These are phyloP conservation scores for western clawed frog (Xenopus tropicalis) DNA, from an alignment of 2,113 vertebrate genomes.

Conservation along the genomic window UCB_Xtro_10.0 CM004447.2:115912501-115913000, in stretches of 20 bases:
- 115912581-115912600: neutral
- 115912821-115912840: neutral
- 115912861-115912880: neutral
- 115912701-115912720: neutral
- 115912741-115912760: neutral
- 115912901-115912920: neutral
- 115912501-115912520: neutral
- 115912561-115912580: neutral
- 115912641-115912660: neutral
- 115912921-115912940: neutral
- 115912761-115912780: neutral
- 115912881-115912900: neutral
- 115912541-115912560: neutral
- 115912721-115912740: constrained; percentile 3
- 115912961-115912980: too few relatives aligned
- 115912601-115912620: neutral
- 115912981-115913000: neutral
- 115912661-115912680: constrained; percentile 10
- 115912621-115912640: neutral
- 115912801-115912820: neutral
- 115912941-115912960: constrained; percentile 5
- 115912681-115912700: neutral
- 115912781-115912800: constrained; percentile 5
- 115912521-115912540: neutral
- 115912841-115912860: neutral